Evolutionary conservation across 2,888 invertebrate species (phyloP).

Genomic region (Heteromyza rotundicornis): DNA sequence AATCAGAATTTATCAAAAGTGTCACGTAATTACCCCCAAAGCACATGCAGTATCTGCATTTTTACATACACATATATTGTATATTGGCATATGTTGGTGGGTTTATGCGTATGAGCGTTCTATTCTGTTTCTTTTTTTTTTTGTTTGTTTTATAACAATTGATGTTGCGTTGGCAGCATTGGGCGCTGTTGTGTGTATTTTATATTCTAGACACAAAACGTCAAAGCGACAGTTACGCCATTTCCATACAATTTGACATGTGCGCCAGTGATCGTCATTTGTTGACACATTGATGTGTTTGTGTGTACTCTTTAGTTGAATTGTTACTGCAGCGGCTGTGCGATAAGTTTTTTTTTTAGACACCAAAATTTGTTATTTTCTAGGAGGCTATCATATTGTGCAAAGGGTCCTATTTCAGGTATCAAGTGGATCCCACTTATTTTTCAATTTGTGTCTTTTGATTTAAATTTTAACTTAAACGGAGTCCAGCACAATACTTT

Average conservation of each 20-base stretch:
- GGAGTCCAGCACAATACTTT: too few relatives aligned
- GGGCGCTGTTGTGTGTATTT: conserved; percentile 34
- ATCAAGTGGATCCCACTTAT: too few relatives aligned
- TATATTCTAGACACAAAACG: conserved; percentile 52
- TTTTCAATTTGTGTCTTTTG: too few relatives aligned
- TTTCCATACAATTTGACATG: conserved; percentile 21
- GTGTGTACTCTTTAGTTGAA: not conserved
- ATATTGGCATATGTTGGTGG: not conserved
- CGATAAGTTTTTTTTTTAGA: not conserved
- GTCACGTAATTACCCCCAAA: conserved; percentile 46
- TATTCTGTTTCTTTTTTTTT: not conserved
- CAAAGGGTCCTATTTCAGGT: too few relatives aligned
- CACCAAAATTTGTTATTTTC: too few relatives aligned
- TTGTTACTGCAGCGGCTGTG: not conserved
- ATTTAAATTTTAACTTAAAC: too few relatives aligned
- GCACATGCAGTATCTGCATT: conserved; percentile 1
- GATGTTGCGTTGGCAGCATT: not conserved
- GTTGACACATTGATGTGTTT: not conserved
- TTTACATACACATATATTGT: not conserved
- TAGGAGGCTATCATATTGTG: too few relatives aligned
- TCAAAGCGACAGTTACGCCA: conserved; percentile 52
- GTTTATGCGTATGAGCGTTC: not conserved
- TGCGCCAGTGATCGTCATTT: conserved; percentile 13
- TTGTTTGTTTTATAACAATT: not conserved
- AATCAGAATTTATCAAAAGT: conserved; percentile 50